Conservation (phyloP, 1,140 invertebrate genomes). For the Drosophila kikkawai region DNA sequence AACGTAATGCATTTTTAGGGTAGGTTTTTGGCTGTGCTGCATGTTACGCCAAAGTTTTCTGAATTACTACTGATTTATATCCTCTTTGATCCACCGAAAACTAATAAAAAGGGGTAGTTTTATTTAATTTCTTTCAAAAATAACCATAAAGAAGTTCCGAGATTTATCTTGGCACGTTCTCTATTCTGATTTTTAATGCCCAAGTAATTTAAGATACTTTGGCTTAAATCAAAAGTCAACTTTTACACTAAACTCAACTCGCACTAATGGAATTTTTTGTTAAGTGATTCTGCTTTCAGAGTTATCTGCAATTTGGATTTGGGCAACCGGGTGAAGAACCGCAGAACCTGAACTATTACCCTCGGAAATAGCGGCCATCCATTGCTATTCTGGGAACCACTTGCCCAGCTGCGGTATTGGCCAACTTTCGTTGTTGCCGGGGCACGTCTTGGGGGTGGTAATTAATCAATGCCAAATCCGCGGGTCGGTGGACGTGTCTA, state of each 20-base stretch:
- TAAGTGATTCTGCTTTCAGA: not conserved
- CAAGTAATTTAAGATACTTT: not conserved
- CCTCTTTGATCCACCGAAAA: not conserved
- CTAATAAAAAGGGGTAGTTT: not conserved
- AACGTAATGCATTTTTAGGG: not conserved
- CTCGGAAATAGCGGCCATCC: conserved; percentile 4
- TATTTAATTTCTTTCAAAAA: not conserved
- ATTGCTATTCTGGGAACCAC: conserved; percentile 24
- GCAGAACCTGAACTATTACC: conserved; percentile 37
- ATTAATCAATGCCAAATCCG: conserved; percentile 42
- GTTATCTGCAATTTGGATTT: not conserved
- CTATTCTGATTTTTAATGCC: not conserved
- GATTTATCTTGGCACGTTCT: conserved; percentile 5
- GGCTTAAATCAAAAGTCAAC: not conserved
- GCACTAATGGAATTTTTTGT: conserved; percentile 1
- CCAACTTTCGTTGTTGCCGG: conserved; percentile 50
- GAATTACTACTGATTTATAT: not conserved
- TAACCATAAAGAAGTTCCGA: not conserved
- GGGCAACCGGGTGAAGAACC: conserved; percentile 7
- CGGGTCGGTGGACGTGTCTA: conserved; percentile 38
- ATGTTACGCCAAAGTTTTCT: not conserved
- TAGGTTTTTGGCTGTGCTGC: not conserved
- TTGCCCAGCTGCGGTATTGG: not conserved
- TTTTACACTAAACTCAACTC: not conserved
- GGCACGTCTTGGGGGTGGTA: conserved; percentile 43